phyloP scores from a whole-genome alignment of 2,888 invertebrate genomes.

The Cantharis rufa region DNA sequence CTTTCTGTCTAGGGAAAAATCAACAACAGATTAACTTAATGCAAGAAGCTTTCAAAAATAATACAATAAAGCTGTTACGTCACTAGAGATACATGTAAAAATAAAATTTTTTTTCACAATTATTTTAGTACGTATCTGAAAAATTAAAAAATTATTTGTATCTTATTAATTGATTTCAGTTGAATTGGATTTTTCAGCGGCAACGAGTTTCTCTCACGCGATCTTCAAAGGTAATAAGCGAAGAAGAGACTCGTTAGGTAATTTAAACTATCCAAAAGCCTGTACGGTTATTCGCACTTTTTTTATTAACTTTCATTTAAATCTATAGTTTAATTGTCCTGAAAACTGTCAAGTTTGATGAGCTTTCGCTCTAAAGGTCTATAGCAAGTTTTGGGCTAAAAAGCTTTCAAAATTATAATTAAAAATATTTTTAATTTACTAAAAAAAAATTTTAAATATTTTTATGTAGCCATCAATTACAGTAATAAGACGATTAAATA shows the following conservation, averaged over 20 bases:
- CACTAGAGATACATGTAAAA: neutral
- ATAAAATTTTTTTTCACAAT: neutral
- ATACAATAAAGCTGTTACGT: neutral
- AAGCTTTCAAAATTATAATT: no score
- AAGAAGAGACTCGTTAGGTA: neutral
- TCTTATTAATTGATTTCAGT: slow-evolving; percentile 20
- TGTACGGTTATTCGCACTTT: neutral
- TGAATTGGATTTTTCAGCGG: slow-evolving; percentile 15
- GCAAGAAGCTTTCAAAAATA: slow-evolving; percentile 2
- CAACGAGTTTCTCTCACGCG: slow-evolving; percentile 34
- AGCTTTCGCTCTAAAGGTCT: neutral
- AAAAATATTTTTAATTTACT: no score
- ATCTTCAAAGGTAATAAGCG: slow-evolving; percentile 5
- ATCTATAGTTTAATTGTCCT: neutral
- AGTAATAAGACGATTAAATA: no score
- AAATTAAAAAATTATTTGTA: neutral
- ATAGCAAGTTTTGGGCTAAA: no score
- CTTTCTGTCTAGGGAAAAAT: slow-evolving; percentile 19
- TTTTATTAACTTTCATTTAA: neutral
- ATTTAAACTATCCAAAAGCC: neutral
- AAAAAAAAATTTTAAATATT: no score
- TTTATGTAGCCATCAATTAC: no score
- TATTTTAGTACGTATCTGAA: neutral
- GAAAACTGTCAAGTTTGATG: neutral
- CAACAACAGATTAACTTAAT: slow-evolving; percentile 14